phyloP scores from a whole-genome alignment of 2,797 vertebrate genomes.

The Rachycentron canadum region DNA sequence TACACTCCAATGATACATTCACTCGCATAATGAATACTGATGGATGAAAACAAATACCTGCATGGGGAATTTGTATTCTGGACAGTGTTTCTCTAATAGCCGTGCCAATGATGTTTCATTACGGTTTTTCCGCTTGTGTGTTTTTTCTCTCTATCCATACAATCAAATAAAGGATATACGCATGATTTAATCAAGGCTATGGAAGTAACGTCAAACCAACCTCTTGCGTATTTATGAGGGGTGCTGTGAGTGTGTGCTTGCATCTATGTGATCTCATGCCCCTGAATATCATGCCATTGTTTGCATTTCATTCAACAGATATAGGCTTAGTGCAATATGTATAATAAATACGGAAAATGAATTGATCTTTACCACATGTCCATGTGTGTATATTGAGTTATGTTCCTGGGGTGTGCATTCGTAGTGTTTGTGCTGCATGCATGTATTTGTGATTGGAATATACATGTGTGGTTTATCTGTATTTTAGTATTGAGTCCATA shows the following conservation, averaged over 20 bases:
- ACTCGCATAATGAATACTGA: conserved; percentile 81
- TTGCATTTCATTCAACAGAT: conserved; percentile 81
- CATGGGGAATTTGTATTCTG: conserved; percentile 78
- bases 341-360: conserved; percentile 82
- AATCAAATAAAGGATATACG: conserved; percentile 81
- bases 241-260: conserved; percentile 48
- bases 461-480: conserved; percentile 70
- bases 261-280: conserved; percentile 74
- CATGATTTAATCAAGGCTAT: conserved; percentile 82
- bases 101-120: conserved; percentile 79
- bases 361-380: conserved; percentile 80
- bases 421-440: conserved; percentile 68
- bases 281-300: conserved; percentile 75
- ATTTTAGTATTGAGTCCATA: conserved; percentile 61
- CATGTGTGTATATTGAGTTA: conserved; percentile 71
- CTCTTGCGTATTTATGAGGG: conserved; percentile 81
- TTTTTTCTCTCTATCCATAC: conserved; percentile 66
- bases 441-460: conserved; percentile 77
- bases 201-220: conserved; percentile 69
- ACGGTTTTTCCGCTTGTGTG: conserved; percentile 67
- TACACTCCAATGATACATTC: conserved; percentile 79
- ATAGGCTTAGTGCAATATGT: conserved; percentile 75
- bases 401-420: conserved; percentile 56
- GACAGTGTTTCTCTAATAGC: conserved; percentile 67
- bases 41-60: conserved; percentile 80